Percentiles rank a stretch among this genome's conserved stretches.
Conservation (phyloP, 2,888 invertebrate genomes). For the Acanthococcus lagerstroemiae region DNA sequence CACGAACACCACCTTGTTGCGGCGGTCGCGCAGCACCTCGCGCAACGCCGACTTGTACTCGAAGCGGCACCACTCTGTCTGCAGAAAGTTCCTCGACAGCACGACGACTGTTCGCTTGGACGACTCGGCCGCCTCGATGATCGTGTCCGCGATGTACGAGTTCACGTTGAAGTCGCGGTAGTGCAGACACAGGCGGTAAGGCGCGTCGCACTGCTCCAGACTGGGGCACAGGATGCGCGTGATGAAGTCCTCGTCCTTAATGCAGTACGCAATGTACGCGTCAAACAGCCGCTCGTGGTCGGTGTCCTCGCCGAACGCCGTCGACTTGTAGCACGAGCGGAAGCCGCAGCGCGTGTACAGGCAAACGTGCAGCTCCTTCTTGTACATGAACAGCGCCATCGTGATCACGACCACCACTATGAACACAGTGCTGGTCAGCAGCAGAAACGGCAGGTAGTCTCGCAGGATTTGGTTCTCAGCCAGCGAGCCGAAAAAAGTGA, state of each 20-base stretch:
- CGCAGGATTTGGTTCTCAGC: constrained; percentile 49
- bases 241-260: constrained; percentile 85
- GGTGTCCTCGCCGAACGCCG: constrained; percentile 54
- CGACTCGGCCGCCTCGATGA: constrained; percentile 83
- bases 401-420: constrained; percentile 46
- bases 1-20: constrained; percentile 68
- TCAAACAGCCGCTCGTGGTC: constrained; percentile 69
- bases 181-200: constrained; percentile 76
- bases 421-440: constrained; percentile 68
- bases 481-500: constrained; percentile 40
- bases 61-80: constrained; percentile 89
- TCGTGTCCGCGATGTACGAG: constrained; percentile 81
- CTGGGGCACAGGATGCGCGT: constrained; percentile 79
- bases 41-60: constrained; percentile 90
- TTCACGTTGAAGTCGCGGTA: constrained; percentile 84
- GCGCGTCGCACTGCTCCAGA: constrained; percentile 67
- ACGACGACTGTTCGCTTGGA: constrained; percentile 82
- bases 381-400: constrained; percentile 52
- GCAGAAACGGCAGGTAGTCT: constrained; percentile 66
- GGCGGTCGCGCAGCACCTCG: constrained; percentile 75
- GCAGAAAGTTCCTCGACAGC: constrained; percentile 82
- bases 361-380: constrained; percentile 73
- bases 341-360: constrained; percentile 75
- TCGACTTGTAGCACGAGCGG: constrained; percentile 73
- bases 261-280: constrained; percentile 89